These are phyloP conservation scores for Hypotaenidia okinawae DNA, from an alignment of 2,797 vertebrate genomes.

Conservation along the genomic window DNA sequence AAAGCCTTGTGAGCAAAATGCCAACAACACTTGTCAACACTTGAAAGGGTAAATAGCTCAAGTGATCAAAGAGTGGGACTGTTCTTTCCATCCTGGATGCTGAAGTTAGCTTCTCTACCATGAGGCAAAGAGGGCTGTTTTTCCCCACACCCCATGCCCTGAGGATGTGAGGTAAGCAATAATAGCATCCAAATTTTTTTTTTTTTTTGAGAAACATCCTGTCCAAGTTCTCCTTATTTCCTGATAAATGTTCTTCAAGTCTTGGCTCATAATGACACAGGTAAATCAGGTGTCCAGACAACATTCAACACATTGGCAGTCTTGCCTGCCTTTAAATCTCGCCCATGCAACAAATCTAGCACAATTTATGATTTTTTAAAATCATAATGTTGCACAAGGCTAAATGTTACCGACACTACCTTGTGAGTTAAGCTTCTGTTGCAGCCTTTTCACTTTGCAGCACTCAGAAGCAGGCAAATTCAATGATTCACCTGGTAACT, in stretches of 20 bases:
- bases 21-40: background rate
- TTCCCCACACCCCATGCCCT: background rate
- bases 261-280: background rate
- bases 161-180: background rate
- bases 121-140: accelerated
- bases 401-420: background rate
- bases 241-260: background rate
- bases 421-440: background rate
- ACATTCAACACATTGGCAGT: background rate
- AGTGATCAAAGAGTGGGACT: background rate
- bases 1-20: background rate
- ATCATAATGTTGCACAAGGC: background rate
- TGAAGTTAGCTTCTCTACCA: background rate
- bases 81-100: background rate
- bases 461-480: background rate
- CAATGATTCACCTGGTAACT: background rate
- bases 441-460: background rate
- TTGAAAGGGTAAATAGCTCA: background rate
- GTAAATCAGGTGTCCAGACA: background rate
- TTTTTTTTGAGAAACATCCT: background rate
- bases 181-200: background rate
- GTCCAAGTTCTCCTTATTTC: background rate
- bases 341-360: background rate
- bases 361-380: background rate
- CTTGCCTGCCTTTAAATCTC: background rate